Conservation (phyloP, 2,888 invertebrate species). For the Pherbina coryleti region DNA sequence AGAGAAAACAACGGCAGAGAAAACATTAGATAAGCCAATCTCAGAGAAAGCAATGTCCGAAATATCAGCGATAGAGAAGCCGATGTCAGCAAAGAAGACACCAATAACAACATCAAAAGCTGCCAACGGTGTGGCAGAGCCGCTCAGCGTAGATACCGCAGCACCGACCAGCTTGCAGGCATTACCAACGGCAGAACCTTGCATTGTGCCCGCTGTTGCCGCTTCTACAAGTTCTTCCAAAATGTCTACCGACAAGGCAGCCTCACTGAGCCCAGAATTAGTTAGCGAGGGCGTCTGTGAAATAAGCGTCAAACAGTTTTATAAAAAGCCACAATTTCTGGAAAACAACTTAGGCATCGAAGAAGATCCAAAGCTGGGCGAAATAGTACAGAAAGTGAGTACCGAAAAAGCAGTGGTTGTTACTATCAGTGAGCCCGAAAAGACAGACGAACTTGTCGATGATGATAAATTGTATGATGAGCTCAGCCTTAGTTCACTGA, state of each 20-base stretch:
- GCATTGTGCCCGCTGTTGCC: neutral
- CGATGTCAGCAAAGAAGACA: neutral
- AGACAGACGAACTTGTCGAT: constrained; percentile 28
- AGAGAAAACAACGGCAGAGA: neutral
- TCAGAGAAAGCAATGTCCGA: too few species aligned
- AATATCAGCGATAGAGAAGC: neutral
- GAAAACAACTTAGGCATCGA: constrained; percentile 70
- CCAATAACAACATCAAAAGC: constrained; percentile 1
- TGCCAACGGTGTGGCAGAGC: constrained; percentile 46
- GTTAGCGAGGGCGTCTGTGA: constrained; percentile 67
- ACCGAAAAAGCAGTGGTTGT: constrained; percentile 40
- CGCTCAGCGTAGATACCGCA: constrained; percentile 55
- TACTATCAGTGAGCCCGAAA: neutral
- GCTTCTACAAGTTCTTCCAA: constrained; percentile 36
- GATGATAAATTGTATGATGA: constrained; percentile 32
- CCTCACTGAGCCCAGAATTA: constrained; percentile 66
- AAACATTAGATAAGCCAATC: too few species aligned
- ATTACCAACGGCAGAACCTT: constrained; percentile 14
- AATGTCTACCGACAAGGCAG: constrained; percentile 56
- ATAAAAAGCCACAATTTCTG: constrained; percentile 68
- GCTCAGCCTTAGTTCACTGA: constrained; percentile 51
- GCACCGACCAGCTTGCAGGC: neutral
- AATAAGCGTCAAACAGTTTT: constrained; percentile 69
- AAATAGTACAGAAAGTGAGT: constrained; percentile 65
- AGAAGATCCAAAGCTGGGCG: constrained; percentile 69